These are phyloP conservation scores for Harpagoxenus sublaevis DNA, from an alignment of 2,888 invertebrate species.

Conservation along the genomic window DNA sequence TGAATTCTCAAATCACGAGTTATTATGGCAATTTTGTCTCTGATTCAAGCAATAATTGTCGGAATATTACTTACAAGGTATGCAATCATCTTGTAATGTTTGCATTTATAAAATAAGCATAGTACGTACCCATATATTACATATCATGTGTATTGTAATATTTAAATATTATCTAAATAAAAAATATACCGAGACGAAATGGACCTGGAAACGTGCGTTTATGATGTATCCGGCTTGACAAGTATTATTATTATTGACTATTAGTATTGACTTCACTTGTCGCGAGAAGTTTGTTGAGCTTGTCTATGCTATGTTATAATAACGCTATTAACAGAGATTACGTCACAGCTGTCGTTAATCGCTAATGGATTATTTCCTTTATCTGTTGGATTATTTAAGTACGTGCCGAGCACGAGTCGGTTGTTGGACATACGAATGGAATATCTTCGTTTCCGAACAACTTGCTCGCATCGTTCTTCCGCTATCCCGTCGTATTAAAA, in stretches of 20 bases:
- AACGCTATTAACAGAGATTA: constrained; percentile 9
- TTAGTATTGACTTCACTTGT: not conserved
- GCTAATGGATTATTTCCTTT: constrained; percentile 12
- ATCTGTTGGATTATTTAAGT: constrained; percentile 26
- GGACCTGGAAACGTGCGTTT: not conserved
- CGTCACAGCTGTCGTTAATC: not conserved
- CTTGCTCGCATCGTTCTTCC: constrained; percentile 45
- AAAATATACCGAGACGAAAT: not conserved
- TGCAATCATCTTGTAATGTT: not conserved
- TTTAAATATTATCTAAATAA: not conserved
- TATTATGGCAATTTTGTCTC: not conserved
- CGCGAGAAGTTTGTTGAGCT: not conserved
- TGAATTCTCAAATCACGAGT: not conserved
- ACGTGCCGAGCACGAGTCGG: not conserved
- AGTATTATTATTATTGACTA: too few relatives aligned
- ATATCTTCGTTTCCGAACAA: constrained; percentile 51
- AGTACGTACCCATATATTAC: too few relatives aligned
- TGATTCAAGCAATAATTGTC: not conserved
- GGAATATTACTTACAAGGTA: not conserved
- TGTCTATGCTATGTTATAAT: not conserved
- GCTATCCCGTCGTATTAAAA: constrained; percentile 78
- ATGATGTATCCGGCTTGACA: not conserved
- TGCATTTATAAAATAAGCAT: not conserved
- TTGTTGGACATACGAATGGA: constrained; percentile 20
- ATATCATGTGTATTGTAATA: not conserved